Evolutionary conservation across 2,888 invertebrate species (phyloP), one percentile per base, ranked within the genome.

Genomic region (Hypomecis atomaria): DNA sequence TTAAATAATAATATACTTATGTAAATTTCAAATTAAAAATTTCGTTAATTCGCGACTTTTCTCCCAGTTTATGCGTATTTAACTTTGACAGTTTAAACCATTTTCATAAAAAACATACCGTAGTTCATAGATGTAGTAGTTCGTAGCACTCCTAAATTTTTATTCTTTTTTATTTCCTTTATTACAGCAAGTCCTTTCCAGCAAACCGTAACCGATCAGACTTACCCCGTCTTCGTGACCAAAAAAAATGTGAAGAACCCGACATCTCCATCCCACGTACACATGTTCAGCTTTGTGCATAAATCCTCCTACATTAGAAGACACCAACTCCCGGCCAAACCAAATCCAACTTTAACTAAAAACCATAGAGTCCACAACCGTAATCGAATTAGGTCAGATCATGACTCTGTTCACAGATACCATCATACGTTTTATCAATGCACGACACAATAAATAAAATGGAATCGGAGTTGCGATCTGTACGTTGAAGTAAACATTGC

Each of bases 361-460:
- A 7, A 0, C 0, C 6, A 48, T 34, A 56, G 55, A 59, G 55
- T 56, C 13, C 7, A 55, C 44, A 44, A 23, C 56, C n/a, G 38
- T 11, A 5, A 43, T 11, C 47, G 34, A 11, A 44, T 10, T 23
- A 13, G 13, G 38, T 36, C 45, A 64, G 50, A 64, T 64, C 64
- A 64, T 59, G 64, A 49, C 64, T 61, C 57, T 40, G 60, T 61
- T 57, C 55, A 7, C n/a, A 71, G 72, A 71, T 72, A 72, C 47
- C 33, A 72, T 72, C 72, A 66, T 65, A 66, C 63, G 66, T 73
- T 69, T 71, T 73, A 73, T 73, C 73, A 73, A 73, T 62, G 62
- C 70, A 66, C 64, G 70, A 69, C 69, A 73, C 67, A 70, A 73
- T 73, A 73, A 71, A 73, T 73, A 71, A 71, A 66, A 56, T 40